A percentile compares a stretch with the other conserved stretches of the same genome.
These are phyloP conservation scores for Eulimnadia texana DNA, from an alignment of 1,140 invertebrate genomes.

Conservation along the genomic window DNA sequence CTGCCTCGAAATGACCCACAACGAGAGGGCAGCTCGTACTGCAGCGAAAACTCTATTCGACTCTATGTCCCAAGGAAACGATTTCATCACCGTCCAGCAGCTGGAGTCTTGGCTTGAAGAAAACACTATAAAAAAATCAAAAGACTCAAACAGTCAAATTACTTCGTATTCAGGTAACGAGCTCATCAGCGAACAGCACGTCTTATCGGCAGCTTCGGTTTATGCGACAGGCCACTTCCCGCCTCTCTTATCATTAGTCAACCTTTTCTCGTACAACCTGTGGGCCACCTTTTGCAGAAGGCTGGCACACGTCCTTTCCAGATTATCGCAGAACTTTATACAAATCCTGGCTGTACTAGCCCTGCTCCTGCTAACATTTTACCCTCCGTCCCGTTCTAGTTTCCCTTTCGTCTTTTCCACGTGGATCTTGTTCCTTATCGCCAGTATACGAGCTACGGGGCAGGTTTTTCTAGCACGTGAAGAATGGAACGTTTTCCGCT, in stretches of 20 bases:
- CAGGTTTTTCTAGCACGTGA: background rate
- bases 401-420: slow-evolving; percentile 2
- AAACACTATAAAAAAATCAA: background rate
- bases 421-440: background rate
- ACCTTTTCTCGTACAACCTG: background rate
- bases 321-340: background rate
- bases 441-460: slow-evolving; percentile 1
- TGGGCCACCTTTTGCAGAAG: background rate
- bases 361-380: background rate
- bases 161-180: slow-evolving; percentile 6
- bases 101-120: slow-evolving; percentile 8
- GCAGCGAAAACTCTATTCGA: slow-evolving; percentile 4
- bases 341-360: background rate
- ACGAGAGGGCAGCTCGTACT: slow-evolving; percentile 11
- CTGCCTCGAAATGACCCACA: slow-evolving; percentile 3
- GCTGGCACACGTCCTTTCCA: background rate
- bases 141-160: background rate
- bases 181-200: slow-evolving; percentile 14
- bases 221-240: slow-evolving; percentile 10
- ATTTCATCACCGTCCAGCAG: slow-evolving; percentile 3
- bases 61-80: slow-evolving; percentile 2
- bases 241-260: slow-evolving; percentile 1
- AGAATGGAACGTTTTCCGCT: slow-evolving; percentile 11
- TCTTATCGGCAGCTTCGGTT: slow-evolving; percentile 12
- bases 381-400: background rate